Conservation (phyloP, 2,888 invertebrate species). For the Phoronis australis region DNA sequence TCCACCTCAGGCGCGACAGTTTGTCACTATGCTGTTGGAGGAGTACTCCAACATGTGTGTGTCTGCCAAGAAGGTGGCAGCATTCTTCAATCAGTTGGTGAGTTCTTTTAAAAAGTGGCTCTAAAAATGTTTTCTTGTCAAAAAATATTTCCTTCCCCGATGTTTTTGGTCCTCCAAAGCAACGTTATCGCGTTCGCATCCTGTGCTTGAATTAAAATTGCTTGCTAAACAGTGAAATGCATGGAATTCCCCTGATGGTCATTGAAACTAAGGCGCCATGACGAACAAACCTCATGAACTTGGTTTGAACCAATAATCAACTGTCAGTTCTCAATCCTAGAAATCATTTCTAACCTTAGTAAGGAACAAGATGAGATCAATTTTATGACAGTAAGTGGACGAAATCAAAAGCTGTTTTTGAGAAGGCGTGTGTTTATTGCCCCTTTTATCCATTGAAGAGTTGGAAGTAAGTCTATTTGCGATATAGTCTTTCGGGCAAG, state of each 20-base stretch:
- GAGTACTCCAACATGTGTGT: slow-evolving; percentile 63
- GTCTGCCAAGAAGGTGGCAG: slow-evolving; percentile 60
- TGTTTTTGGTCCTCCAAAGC: neutral
- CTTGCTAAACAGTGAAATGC: neutral
- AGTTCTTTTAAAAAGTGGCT: slow-evolving; percentile 4
- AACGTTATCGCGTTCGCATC: neutral
- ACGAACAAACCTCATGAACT: too few species aligned
- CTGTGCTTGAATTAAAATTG: neutral
- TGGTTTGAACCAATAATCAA: too few species aligned
- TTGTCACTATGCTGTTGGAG: slow-evolving; percentile 60
- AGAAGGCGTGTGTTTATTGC: too few species aligned
- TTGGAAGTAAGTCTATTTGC: too few species aligned
- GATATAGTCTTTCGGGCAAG: too few species aligned
- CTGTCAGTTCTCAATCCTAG: too few species aligned
- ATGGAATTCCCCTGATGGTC: neutral
- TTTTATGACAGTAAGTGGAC: too few species aligned
- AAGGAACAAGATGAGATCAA: too few species aligned
- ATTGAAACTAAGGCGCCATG: too few species aligned
- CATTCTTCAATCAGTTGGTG: slow-evolving; percentile 60
- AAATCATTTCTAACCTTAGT: too few species aligned
- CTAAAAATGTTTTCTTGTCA: neutral
- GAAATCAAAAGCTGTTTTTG: too few species aligned
- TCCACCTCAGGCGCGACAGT: slow-evolving; percentile 57
- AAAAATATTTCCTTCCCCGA: neutral
- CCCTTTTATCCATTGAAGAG: too few species aligned